Base-by-base conservation (phyloP, 2,888 invertebrate genomes). In the Chymomyza fuscimana region DNA sequence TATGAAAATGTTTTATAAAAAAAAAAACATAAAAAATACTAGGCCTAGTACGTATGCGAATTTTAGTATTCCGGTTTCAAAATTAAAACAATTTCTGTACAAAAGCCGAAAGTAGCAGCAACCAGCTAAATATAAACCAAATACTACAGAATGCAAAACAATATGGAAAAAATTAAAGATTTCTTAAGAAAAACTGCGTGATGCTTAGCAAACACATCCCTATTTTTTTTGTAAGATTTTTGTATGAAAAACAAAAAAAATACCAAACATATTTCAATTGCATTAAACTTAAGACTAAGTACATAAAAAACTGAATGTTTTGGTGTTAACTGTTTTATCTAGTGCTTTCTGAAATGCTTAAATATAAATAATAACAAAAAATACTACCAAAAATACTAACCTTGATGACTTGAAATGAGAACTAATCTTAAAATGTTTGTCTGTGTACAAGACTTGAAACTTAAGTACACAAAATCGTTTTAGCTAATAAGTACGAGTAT, bases 381-480 rank as follows among this genome's bases (percentile, higher is more conserved):
- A 67, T 64, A 60, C 59, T 56, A 25, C 16, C 15, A 52, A 62
- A 58, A 52, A 46, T 50, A 32, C 40, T 40, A 22, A 32, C 12
- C 1, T 12, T 66, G 46, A 63, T 46, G 62, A 74, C 67, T 63
- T 73, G 69, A 32, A 67, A 78, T 67, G 73, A 32, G 2, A 32
- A 32, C 32, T 32, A 32, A 6, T 1, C 7, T 46, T 46, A 12
- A 12, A 46, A 46, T 46, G 6, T 12, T 12, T 46, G 40, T 46
- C 1, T 12, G 40, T 46, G 40, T 46, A 46, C 40, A 2, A 46
- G 40, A 46, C 40, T 12, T 46, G 40, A 46, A 46, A 46, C 12
- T 12, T 46, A 46, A 46, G 40, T 46, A 46, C 40, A 46, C 40
- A 46, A 46, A 46, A 32, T 32, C 32, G 32, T 32, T 32, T 32